Percentiles rank a stretch among this genome's conserved stretches.
Evolutionary conservation across 2,113 vertebrate genomes (phyloP).

Genomic region (Seriola quinqueradiata): DNA sequence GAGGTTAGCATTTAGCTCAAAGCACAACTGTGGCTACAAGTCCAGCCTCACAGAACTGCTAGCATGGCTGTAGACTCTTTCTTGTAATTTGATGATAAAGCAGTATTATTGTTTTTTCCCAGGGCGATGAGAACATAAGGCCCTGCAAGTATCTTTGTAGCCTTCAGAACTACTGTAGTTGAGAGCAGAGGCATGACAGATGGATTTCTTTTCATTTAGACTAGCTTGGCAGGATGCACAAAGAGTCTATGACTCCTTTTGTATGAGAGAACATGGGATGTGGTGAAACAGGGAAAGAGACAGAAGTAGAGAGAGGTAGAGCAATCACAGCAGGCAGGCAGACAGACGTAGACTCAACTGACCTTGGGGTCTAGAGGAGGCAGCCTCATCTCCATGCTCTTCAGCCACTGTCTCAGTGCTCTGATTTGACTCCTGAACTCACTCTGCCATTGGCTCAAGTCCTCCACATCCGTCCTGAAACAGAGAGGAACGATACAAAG

Average conservation of each 20-base stretch:
- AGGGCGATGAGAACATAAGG: background rate
- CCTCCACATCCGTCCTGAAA: constrained; percentile 72
- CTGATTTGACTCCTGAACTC: constrained; percentile 87
- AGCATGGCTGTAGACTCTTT: background rate
- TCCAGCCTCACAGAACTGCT: background rate
- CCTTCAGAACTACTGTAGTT: background rate
- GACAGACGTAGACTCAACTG: constrained; percentile 61
- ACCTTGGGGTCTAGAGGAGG: constrained; percentile 74
- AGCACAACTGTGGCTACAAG: background rate
- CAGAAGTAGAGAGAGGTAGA: background rate
- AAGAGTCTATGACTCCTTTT: background rate
- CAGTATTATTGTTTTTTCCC: background rate
- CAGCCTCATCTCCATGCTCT: constrained; percentile 84
- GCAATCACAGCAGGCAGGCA: constrained; percentile 5
- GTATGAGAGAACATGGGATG: background rate
- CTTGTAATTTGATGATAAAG: constrained; percentile 3
- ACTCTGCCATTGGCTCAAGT: constrained; percentile 77
- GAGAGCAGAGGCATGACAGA: background rate
- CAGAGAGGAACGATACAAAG: constrained; percentile 4
- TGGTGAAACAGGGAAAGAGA: background rate
- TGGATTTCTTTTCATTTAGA: constrained; percentile 13
- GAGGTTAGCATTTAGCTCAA: background rate
- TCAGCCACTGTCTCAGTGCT: constrained; percentile 87
- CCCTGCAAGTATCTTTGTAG: background rate
- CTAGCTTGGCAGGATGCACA: constrained; percentile 5